Evolutionary conservation across 2,797 vertebrate genomes (phyloP).

Genomic region (Oreochromis mossambicus): DNA sequence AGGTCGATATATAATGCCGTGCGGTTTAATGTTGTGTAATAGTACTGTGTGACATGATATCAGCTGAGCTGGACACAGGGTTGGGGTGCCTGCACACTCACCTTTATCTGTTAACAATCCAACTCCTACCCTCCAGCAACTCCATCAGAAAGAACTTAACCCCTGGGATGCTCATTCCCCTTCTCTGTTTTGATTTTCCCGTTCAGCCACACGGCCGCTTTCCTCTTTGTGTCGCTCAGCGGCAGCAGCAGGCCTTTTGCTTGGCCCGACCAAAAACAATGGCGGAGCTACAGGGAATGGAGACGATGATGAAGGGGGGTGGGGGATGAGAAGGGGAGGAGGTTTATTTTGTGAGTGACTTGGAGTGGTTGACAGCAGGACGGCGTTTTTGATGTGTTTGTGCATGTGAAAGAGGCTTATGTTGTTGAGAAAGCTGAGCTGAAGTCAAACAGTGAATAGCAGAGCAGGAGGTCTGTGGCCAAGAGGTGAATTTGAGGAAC

Average conservation of each 20-base stretch:
- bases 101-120: slow-evolving; percentile 1
- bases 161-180: not conserved
- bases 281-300: slow-evolving; percentile 48
- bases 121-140: not conserved
- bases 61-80: not conserved
- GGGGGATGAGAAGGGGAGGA: not conserved
- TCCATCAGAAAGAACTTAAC: slow-evolving; percentile 52
- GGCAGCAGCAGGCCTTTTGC: slow-evolving; percentile 18
- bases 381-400: slow-evolving; percentile 17
- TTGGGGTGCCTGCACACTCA: not conserved
- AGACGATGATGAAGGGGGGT: slow-evolving; percentile 7
- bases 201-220: not conserved
- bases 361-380: slow-evolving; percentile 36
- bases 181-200: slow-evolving; percentile 6
- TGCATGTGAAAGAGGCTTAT: slow-evolving; percentile 21
- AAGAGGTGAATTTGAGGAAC: not conserved
- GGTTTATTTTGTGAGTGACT: slow-evolving; percentile 24
- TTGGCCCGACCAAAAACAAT: slow-evolving; percentile 39
- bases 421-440: slow-evolving; percentile 8
- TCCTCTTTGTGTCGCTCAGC: slow-evolving; percentile 11
- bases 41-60: not conserved
- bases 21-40: not conserved
- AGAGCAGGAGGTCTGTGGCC: slow-evolving; percentile 10
- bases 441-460: slow-evolving; percentile 16
- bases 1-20: not conserved